These are phyloP conservation scores for Drosophila barbarae DNA, from an alignment of 2,888 invertebrate species.

Conservation along the genomic window DNA sequence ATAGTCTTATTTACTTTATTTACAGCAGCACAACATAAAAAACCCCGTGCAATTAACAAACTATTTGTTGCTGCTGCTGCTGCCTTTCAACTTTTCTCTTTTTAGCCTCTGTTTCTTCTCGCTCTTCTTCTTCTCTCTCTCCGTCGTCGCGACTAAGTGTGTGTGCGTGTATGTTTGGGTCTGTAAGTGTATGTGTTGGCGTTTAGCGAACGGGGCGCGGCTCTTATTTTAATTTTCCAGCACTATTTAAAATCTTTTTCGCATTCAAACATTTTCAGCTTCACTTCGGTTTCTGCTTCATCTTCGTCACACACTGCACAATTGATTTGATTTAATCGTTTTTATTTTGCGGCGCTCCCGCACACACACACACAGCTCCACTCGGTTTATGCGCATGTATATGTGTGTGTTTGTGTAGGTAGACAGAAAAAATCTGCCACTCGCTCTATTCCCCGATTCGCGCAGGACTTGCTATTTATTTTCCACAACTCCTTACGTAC, in stretches of 20 bases:
- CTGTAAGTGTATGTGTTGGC: constrained; percentile 39
- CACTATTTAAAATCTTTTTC: constrained; percentile 27
- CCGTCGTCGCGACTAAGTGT: constrained; percentile 34
- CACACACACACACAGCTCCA: constrained; percentile 41
- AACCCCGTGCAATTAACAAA: constrained; percentile 52
- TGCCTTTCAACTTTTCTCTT: constrained; percentile 69
- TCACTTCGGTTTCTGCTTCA: constrained; percentile 22
- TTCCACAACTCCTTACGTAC: constrained; percentile 50
- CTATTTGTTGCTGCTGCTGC: constrained; percentile 57
- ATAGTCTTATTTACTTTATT: constrained; percentile 6
- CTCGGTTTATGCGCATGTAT: constrained; percentile 47
- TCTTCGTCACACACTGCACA: constrained; percentile 34
- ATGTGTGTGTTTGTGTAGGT: constrained; percentile 63
- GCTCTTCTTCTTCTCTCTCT: constrained; percentile 40
- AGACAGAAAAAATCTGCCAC: constrained; percentile 73
- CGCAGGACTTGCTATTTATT: constrained; percentile 31
- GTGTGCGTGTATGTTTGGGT: constrained; percentile 25
- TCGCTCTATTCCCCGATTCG: constrained; percentile 55
- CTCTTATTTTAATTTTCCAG: constrained; percentile 50
- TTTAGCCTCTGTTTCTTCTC: constrained; percentile 32
- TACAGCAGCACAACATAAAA: constrained; percentile 4
- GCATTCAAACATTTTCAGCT: constrained; percentile 18
- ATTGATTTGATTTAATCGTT: constrained; percentile 26
- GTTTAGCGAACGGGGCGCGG: constrained; percentile 65
- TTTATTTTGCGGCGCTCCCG: constrained; percentile 38